Conservation (phyloP, 2,888 invertebrate genomes). For the Polyommatus iphigenia region DNA sequence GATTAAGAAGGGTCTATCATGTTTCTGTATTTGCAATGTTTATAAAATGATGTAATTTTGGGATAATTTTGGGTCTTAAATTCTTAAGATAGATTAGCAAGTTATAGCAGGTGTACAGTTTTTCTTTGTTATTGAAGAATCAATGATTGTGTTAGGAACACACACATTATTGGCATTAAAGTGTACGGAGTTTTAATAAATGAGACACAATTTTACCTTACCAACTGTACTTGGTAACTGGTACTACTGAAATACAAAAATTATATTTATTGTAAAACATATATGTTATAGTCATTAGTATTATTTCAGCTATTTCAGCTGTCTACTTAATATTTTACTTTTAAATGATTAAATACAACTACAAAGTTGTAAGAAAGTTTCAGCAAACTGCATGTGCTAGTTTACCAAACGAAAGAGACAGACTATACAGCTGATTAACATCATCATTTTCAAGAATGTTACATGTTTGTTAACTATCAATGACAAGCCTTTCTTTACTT, state of each 20-base stretch:
- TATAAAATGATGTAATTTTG: background rate
- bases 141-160: background rate
- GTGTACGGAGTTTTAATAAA: background rate
- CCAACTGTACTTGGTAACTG: constrained; percentile 18
- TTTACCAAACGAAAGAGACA: constrained; percentile 13
- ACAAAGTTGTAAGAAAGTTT: constrained; percentile 4
- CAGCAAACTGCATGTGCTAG: background rate
- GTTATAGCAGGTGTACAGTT: background rate
- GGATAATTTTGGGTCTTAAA: background rate
- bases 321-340: background rate
- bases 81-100: background rate
- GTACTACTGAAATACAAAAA: constrained; percentile 26
- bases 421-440: constrained; percentile 21
- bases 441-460: constrained; percentile 18
- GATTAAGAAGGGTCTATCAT: background rate
- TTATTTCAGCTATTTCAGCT: background rate
- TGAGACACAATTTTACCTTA: constrained; percentile 14
- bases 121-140: background rate
- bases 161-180: background rate
- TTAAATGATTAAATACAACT: background rate
- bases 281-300: background rate
- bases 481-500: background rate
- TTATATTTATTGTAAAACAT: constrained; percentile 2
- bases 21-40: background rate
- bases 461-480: background rate